These are phyloP conservation scores for Tipula vernalis DNA, from an alignment of 2,888 invertebrate genomes.

Conservation along the genomic window DNA sequence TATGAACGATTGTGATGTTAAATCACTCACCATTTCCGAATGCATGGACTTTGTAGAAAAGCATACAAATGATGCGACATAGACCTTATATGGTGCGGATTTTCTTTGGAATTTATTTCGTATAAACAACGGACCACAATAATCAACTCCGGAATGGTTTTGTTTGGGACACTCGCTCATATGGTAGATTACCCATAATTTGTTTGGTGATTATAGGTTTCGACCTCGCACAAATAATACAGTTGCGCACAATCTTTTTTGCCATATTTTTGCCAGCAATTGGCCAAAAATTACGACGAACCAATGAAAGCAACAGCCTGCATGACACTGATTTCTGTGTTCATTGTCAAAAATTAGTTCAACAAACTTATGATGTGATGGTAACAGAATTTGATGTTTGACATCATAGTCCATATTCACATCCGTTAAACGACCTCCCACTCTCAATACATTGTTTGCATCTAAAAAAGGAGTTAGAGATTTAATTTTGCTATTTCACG, in stretches of 20 bases:
- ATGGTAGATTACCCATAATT: too few relatives aligned
- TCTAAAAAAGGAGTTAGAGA: too few relatives aligned
- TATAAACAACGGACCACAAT: too few relatives aligned
- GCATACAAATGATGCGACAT: too few relatives aligned
- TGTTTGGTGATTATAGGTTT: background rate
- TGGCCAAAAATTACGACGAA: background rate
- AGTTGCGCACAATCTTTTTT: background rate
- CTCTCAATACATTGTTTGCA: too few relatives aligned
- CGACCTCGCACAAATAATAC: background rate
- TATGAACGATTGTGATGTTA: too few relatives aligned
- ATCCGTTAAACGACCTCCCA: conserved; percentile 13
- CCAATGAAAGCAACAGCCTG: background rate
- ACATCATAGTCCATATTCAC: conserved; percentile 8
- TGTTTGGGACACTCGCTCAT: conserved; percentile 9
- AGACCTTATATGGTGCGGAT: conserved; percentile 8
- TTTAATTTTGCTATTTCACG: too few relatives aligned
- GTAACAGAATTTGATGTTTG: too few relatives aligned
- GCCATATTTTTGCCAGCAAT: too few relatives aligned
- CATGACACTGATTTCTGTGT: conserved; percentile 12
- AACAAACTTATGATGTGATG: conserved; percentile 10
- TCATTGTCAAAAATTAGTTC: conserved; percentile 6
- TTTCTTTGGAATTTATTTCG: background rate
- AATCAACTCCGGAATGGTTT: conserved; percentile 18
- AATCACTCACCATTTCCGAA: conserved; percentile 12
- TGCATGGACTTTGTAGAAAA: conserved; percentile 14